Evolutionary conservation across 2,797 vertebrate species (phyloP).

Genomic region (Kryptopterus vitreolus): DNA sequence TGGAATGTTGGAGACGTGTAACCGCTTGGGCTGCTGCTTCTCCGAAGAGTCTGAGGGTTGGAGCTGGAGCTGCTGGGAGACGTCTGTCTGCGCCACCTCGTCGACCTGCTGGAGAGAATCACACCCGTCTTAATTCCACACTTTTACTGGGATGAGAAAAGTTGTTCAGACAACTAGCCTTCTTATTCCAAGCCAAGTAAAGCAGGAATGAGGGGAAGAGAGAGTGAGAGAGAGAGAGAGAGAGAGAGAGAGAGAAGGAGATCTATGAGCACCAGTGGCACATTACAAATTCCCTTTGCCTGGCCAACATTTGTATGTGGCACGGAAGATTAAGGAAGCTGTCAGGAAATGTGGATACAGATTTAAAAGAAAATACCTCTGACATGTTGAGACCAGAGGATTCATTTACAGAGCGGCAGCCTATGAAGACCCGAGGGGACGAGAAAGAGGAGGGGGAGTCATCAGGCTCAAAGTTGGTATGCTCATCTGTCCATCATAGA

Average conservation of each 20-base stretch:
- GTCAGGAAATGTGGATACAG: conserved; percentile 57
- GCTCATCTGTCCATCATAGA: conserved; percentile 60
- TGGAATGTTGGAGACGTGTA: conserved; percentile 99
- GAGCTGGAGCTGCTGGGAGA: conserved; percentile 85
- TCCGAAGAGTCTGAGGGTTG: conserved; percentile 88
- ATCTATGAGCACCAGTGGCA: conserved; percentile 38
- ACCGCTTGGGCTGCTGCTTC: conserved; percentile 96
- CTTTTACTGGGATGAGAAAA: conserved; percentile 1
- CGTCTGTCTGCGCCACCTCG: conserved; percentile 92
- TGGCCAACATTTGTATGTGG: conserved; percentile 54
- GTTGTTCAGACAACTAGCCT: conserved; percentile 7
- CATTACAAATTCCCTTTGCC: conserved; percentile 53
- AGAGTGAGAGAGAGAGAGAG: no score
- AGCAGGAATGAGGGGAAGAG: background rate
- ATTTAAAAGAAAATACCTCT: conserved; percentile 58
- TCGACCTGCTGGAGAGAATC: conserved; percentile 82
- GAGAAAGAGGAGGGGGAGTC: conserved; percentile 23
- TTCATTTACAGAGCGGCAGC: conserved; percentile 57
- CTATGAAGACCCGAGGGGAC: conserved; percentile 59
- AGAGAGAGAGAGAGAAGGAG: conserved; percentile 6
- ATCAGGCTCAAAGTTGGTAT: conserved; percentile 52
- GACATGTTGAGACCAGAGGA: conserved; percentile 59
- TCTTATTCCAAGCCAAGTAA: conserved; percentile 1
- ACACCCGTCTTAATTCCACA: conserved; percentile 31
- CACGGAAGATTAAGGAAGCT: conserved; percentile 54